Conservation (phyloP, 2,797 vertebrate species). For the Oreortyx pictus region DNA sequence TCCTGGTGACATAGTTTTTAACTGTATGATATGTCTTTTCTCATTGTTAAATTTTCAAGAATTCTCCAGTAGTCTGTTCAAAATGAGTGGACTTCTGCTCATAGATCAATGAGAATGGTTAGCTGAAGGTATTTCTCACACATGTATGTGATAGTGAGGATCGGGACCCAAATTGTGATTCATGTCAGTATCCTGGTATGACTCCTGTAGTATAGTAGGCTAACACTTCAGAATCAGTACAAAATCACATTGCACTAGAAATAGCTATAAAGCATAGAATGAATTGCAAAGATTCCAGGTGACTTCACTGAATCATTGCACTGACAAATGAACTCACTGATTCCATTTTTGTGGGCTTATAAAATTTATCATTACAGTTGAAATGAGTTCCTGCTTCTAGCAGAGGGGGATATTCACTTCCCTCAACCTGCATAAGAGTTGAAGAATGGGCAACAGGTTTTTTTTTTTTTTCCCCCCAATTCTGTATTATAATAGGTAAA, state of each 20-base stretch:
- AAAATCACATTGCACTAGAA: constrained; percentile 19
- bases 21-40: not conserved
- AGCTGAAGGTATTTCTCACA: not conserved
- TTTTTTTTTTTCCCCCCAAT: not conserved
- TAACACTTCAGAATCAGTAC: constrained; percentile 32
- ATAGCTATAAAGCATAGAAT: constrained; percentile 5
- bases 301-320: constrained; percentile 7
- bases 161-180: not conserved
- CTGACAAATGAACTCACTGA: not conserved
- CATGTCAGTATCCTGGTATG: constrained; percentile 5
- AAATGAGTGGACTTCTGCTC: not conserved
- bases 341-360: not conserved
- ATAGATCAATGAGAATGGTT: not conserved
- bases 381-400: not conserved
- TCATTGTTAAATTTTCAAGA: not conserved
- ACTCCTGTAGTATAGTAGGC: constrained; percentile 40
- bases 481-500: not conserved
- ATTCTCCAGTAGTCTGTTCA: not conserved
- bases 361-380: not conserved
- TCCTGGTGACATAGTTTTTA: not conserved
- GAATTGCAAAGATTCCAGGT: constrained; percentile 35
- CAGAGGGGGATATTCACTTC: not conserved
- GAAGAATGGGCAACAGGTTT: not conserved
- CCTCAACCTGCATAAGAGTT: not conserved
- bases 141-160: not conserved